phyloP scores from a whole-genome alignment of 2,797 vertebrate species.

The Phrynocephalus forsythii region DNA sequence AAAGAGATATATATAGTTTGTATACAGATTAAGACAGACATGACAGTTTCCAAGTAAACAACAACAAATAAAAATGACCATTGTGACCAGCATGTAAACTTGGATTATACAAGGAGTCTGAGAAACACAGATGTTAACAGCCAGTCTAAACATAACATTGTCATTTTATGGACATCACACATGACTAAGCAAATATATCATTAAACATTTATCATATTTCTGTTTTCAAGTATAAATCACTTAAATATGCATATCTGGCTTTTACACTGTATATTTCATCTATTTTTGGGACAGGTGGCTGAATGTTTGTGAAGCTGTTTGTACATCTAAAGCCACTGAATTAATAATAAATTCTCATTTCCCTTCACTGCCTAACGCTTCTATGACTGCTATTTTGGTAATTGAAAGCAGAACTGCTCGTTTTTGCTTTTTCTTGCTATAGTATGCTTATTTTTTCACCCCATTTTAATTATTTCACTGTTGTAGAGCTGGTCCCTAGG shows the following conservation, averaged over 20 bases:
- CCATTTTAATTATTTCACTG: neutral
- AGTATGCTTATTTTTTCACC: neutral
- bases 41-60: neutral
- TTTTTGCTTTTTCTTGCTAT: neutral
- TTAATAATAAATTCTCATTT: neutral
- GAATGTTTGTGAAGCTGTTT: slow-evolving; percentile 12
- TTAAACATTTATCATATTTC: neutral
- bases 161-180: neutral
- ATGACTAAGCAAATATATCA: neutral
- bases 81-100: neutral
- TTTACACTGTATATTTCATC: neutral
- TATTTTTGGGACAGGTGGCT: neutral
- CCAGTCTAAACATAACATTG: neutral
- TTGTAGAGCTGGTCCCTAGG: too few species aligned
- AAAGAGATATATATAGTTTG: neutral
- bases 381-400: neutral
- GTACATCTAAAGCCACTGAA: slow-evolving; percentile 8
- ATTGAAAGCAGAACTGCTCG: slow-evolving; percentile 1
- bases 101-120: neutral
- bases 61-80: neutral
- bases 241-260: neutral
- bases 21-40: neutral
- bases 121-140: neutral
- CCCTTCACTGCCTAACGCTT: neutral
- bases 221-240: neutral